Evolutionary conservation across 2,797 vertebrate species (phyloP), one percentile per base, ranked within the genome.

Genomic region (Anableps anableps): DNA sequence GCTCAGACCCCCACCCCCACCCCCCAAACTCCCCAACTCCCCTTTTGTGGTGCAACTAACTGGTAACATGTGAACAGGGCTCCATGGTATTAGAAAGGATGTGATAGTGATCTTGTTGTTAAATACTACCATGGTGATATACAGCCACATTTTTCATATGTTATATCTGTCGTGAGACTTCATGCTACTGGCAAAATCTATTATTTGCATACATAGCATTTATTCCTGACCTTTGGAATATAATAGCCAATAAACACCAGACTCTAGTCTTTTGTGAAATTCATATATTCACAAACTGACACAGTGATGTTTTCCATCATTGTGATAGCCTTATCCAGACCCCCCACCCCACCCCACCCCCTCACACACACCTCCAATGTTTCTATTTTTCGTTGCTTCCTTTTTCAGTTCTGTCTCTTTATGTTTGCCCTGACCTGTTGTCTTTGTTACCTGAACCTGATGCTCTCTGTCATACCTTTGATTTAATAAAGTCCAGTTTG

Each of bases 331-430:
- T 6, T 5, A 31, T 13, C 10, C n/a, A n/a, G n/a, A n/a, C n/a
- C 53, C 26, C 23, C 9, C 23, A 10, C 26, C 3, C 9, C 23
- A 0, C 0, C 21, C 50, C 9, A 47, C 11, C n/a, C 53, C 26
- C 23, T 3, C 23, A 10, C 26, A 0, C 9, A 43, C 23, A 0
- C 0, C 21, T 19, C 48, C 48, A 2, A 7, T 0, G 5, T 21
- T 50, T 50, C n/a, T n/a, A n/a, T 41, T 45, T 45, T 45, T 8
- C 10, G 1, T 8, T 45, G 4, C 1, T 45, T 45, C 10, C 45
- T 8, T 50, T 50, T 50, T 17, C 48, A 50, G 17, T 4, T 50
- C 17, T 17, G 16, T 34, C 16, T 34, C 29, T 19, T 62, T 62
- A 62, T 62, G 16, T 34, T 62, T 14, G 16, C 6, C 14, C 11